A percentile compares a stretch with the other conserved stretches of the same genome.
Conservation (phyloP, 2,113 vertebrate species). For the Bucco capensis region DNA sequence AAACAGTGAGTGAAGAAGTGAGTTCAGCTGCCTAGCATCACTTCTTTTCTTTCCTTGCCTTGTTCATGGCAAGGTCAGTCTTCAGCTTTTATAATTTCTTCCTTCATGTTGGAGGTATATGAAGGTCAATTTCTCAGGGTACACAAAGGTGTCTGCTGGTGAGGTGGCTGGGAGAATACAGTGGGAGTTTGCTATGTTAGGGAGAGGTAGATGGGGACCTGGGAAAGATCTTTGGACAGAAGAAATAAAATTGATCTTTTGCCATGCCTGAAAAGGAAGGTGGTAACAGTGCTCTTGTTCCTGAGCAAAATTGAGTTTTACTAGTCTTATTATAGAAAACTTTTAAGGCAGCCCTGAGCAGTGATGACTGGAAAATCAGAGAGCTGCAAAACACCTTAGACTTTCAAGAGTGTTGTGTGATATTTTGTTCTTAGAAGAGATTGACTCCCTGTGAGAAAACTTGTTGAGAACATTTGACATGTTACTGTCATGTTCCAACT, state of each 20-base stretch:
- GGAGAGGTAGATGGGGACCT: neutral
- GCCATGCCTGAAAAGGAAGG: neutral
- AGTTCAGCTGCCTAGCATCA: neutral
- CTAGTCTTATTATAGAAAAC: neutral
- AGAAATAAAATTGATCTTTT: neutral
- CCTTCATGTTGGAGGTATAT: neutral
- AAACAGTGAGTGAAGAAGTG: fast-evolving
- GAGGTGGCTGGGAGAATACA: neutral
- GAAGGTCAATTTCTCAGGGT: neutral
- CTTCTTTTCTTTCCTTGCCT: neutral
- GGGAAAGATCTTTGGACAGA: neutral
- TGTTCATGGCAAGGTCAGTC: neutral
- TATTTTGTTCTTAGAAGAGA: neutral
- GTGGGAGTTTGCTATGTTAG: neutral
- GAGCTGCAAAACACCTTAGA: neutral
- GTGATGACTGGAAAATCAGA: neutral
- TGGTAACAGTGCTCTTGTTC: neutral
- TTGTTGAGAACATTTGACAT: neutral
- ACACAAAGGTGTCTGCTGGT: neutral
- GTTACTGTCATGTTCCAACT: neutral
- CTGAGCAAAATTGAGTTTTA: neutral
- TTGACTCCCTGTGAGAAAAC: neutral
- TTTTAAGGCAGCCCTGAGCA: neutral
- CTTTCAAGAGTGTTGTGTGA: neutral
- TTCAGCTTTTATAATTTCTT: neutral